A percentile compares a stretch with the other conserved stretches of the same genome.
These are phyloP conservation scores for Prietella phreatophila DNA, from an alignment of 2,113 vertebrate species.

Conservation along the genomic window DNA sequence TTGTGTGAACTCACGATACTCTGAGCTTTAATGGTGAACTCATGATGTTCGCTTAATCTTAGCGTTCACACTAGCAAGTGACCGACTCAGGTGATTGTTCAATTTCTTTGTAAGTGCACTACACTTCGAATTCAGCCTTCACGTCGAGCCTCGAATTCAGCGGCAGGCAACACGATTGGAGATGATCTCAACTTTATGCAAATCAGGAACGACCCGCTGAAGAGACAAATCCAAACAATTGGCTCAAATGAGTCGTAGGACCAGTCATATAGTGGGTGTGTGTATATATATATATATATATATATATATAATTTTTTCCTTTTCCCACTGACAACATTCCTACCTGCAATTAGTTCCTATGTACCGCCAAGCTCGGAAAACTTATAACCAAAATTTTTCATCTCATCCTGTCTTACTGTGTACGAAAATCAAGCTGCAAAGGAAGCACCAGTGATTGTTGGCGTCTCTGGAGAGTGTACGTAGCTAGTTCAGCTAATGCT, in stretches of 20 bases:
- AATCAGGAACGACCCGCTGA: neutral
- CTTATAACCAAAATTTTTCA: neutral
- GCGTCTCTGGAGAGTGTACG: too few relatives aligned
- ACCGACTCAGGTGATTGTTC: neutral
- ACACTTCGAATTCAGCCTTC: neutral
- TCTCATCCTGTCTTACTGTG: neutral
- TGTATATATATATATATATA: too few relatives aligned
- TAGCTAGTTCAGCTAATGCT: too few relatives aligned
- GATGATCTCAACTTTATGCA: neutral
- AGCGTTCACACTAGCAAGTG: neutral
- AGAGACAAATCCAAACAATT: neutral
- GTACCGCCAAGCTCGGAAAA: too few relatives aligned
- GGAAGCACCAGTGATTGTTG: neutral
- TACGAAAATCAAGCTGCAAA: too few relatives aligned
- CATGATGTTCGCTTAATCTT: too few relatives aligned
- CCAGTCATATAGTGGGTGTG: neutral
- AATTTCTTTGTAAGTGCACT: neutral
- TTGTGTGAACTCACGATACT: neutral
- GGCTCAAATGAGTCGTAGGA: neutral
- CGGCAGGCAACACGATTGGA: neutral
- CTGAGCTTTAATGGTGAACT: too few relatives aligned
- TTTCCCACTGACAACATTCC: too few relatives aligned
- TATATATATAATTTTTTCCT: too few relatives aligned
- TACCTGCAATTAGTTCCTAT: too few relatives aligned
- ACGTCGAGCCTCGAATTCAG: too few relatives aligned